phyloP scores from a whole-genome alignment of 1,140 invertebrate genomes.

The Lordiphosa clarofinis region DNA sequence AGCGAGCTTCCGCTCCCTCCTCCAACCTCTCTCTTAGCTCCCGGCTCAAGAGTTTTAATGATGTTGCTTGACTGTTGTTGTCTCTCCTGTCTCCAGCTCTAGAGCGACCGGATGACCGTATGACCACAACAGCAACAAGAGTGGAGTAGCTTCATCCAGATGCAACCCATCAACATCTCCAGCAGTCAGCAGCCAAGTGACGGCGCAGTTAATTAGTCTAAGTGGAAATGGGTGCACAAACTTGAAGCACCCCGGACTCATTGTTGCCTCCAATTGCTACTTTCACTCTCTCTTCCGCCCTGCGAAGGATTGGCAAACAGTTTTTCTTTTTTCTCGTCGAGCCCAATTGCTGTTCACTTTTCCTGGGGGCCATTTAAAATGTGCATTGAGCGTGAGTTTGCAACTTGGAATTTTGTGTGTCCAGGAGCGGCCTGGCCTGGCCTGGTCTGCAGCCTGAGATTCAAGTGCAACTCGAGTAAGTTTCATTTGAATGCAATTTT shows the following conservation, averaged over 20 bases:
- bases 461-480: constrained; percentile 7
- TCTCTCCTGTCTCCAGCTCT: too few species aligned
- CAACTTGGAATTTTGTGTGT: too few species aligned
- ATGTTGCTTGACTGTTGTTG: too few species aligned
- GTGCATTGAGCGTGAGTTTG: constrained; percentile 40
- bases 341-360: constrained; percentile 45
- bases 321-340: background rate
- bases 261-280: constrained; percentile 51
- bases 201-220: constrained; percentile 74
- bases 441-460: too few species aligned
- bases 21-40: too few species aligned
- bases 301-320: background rate
- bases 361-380: constrained; percentile 50
- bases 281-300: constrained; percentile 37
- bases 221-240: constrained; percentile 72
- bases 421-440: constrained; percentile 12
- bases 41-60: too few species aligned
- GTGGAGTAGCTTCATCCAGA: too few species aligned
- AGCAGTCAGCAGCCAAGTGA: constrained; percentile 44
- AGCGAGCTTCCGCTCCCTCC: too few species aligned
- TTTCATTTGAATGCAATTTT: background rate
- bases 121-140: too few species aligned
- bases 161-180: too few species aligned
- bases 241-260: constrained; percentile 48
- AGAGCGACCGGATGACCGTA: too few species aligned